Conservation (phyloP, 2,888 invertebrate species). For the Neria commutata region DNA sequence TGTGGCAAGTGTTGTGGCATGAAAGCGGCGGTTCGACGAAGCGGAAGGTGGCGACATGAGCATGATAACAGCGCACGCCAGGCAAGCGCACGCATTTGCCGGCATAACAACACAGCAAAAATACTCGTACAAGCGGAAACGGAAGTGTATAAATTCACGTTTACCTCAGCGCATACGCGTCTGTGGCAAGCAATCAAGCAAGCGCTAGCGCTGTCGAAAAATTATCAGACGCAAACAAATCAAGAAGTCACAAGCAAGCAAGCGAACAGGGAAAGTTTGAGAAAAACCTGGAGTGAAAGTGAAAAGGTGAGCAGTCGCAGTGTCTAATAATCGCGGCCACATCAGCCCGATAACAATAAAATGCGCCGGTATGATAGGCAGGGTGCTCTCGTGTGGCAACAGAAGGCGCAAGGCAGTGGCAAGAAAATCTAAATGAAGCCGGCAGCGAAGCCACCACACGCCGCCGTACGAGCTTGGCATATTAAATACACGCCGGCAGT, state of each 20-base stretch:
- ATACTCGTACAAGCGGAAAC: slow-evolving; percentile 32
- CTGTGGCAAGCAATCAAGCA: too few relatives aligned
- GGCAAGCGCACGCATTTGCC: too few relatives aligned
- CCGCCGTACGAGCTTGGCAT: background rate
- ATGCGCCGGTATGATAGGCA: background rate
- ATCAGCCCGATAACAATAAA: background rate
- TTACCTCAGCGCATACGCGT: slow-evolving; percentile 44
- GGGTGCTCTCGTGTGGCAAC: too few relatives aligned
- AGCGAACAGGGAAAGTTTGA: too few relatives aligned
- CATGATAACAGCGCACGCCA: slow-evolving; percentile 1
- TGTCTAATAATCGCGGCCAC: background rate
- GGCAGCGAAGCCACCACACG: background rate
- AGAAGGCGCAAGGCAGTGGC: too few relatives aligned
- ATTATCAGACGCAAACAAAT: too few relatives aligned
- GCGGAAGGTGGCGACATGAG: background rate
- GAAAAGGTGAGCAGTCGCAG: background rate
- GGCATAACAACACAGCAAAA: too few relatives aligned
- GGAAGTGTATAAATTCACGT: slow-evolving; percentile 53
- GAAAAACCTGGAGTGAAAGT: too few relatives aligned
- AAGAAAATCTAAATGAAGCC: too few relatives aligned
- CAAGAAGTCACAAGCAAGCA: too few relatives aligned
- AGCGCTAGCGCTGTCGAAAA: too few relatives aligned
- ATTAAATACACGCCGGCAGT: background rate
- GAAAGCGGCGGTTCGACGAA: background rate
- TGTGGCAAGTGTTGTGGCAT: background rate